phyloP scores from a whole-genome alignment of 1,140 invertebrate genomes.

The Neelides sp. region DNA sequence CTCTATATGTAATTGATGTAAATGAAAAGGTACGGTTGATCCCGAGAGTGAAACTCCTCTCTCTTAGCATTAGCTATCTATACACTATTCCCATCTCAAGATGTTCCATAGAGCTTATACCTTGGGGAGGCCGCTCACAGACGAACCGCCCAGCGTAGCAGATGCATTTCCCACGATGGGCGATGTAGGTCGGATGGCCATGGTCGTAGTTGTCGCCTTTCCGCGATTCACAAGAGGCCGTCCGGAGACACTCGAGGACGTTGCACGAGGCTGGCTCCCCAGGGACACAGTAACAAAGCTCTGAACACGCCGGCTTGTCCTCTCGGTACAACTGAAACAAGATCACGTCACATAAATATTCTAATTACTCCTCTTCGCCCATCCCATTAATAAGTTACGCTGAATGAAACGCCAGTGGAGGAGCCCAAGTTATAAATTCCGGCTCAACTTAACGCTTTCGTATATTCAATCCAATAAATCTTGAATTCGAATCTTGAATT shows the following conservation, averaged over 20 bases:
- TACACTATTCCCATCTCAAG: not conserved
- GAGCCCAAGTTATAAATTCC: too few relatives aligned
- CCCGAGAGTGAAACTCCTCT: too few relatives aligned
- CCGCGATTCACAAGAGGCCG: conserved; percentile 67
- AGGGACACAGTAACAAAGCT: conserved; percentile 59
- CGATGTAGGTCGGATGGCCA: conserved; percentile 72
- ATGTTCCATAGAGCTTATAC: conserved; percentile 44
- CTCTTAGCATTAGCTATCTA: too few relatives aligned
- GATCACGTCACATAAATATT: too few relatives aligned
- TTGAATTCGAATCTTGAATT: too few relatives aligned
- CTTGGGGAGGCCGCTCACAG: conserved; percentile 71
- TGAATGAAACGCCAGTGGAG: too few relatives aligned
- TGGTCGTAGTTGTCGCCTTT: conserved; percentile 72
- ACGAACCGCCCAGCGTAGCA: conserved; percentile 82
- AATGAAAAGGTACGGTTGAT: too few relatives aligned
- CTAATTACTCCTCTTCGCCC: too few relatives aligned
- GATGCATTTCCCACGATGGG: conserved; percentile 69
- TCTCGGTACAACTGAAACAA: conserved; percentile 68
- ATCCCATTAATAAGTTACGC: too few relatives aligned
- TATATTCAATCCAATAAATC: too few relatives aligned
- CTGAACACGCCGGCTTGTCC: conserved; percentile 68
- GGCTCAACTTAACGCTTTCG: too few relatives aligned
- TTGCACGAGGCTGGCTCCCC: conserved; percentile 62
- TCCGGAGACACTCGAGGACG: conserved; percentile 62
- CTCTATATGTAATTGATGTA: too few relatives aligned